Evolutionary conservation across 2,113 vertebrate species (phyloP), one percentile per base, ranked within the genome.

Genomic region (Solea solea): DNA sequence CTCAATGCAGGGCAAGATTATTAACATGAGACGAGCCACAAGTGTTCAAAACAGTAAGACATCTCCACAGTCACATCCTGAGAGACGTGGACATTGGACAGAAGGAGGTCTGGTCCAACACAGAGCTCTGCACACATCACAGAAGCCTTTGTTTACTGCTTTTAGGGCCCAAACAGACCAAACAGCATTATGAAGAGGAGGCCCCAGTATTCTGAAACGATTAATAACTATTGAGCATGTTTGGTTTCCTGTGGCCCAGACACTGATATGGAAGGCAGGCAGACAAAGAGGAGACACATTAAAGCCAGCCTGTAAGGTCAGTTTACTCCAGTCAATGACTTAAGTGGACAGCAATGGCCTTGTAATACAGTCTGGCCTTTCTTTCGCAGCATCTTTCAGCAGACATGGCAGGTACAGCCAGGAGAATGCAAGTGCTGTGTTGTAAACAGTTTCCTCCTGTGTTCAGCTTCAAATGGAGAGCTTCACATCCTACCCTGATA

Each of bases 301-400:
- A 94, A 93, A 92, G 90, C 80, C 64, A 61, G 74, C 66, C 83
- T 74, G 89, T 92, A 92, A 93, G 92, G 90, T 92, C 92, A 91
- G 93, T 93, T 94, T 94, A 93, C 89, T 91, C 82, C 90, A 86
- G 89, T 90, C 89, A 90, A 90, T 91, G 89, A 88, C 91, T 93
- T 93, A 93, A 93, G 92, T 93, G 88, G 87, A 87, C 86, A 89
- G 84, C 86, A 74, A 84, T 83, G 88, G 88, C 82, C 88, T 85
- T 84, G 84, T 85, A 83, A 89, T 87, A 81, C 67, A 83, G 82
- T 82, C 81, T 87, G 88, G 73, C 74, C 84, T 80, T 86, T 87
- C 72, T 78, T 86, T 65, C 69, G 46, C 80, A 56, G 72, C 63
- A 73, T 82, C 67, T 54, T 52, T 16, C 42, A 69, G 73, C 52